These are phyloP conservation scores for Galaxias olidus DNA, from an alignment of 2,797 vertebrate genomes.

Conservation along the genomic window DNA sequence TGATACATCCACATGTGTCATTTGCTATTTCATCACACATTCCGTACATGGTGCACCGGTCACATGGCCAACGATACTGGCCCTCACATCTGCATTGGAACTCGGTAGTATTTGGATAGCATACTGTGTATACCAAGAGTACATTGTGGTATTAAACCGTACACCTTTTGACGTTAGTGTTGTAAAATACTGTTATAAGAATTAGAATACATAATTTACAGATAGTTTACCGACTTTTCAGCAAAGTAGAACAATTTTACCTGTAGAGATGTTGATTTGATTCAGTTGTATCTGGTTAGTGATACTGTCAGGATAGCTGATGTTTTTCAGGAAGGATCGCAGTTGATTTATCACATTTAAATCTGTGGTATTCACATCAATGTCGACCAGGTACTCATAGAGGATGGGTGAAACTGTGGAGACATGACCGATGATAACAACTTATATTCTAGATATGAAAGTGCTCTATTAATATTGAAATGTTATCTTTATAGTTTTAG, in stretches of 20 bases:
- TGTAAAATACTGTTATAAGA: conserved; percentile 1
- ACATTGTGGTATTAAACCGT: too few relatives aligned
- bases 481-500: too few relatives aligned
- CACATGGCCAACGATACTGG: conserved; percentile 26
- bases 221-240: too few relatives aligned
- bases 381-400: conserved; percentile 26
- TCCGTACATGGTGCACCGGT: neutral
- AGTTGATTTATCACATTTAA: conserved; percentile 11
- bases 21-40: neutral
- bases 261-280: conserved; percentile 29
- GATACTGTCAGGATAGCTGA: conserved; percentile 2
- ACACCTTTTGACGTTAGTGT: conserved; percentile 7
- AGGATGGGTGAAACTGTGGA: conserved; percentile 23
- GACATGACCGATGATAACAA: too few relatives aligned
- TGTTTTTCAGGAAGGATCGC: conserved; percentile 18
- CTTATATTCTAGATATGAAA: too few relatives aligned
- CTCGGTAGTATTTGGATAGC: neutral
- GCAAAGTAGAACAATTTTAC: conserved; percentile 35
- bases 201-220: too few relatives aligned
- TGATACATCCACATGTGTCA: conserved; percentile 58
- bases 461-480: too few relatives aligned
- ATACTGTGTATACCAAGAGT: conserved; percentile 11
- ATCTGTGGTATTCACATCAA: conserved; percentile 38
- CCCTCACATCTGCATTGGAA: conserved; percentile 38
- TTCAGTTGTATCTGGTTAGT: conserved; percentile 21